phyloP scores from a whole-genome alignment of 23 tunicate species.

The Halocynthia aurantium region DNA sequence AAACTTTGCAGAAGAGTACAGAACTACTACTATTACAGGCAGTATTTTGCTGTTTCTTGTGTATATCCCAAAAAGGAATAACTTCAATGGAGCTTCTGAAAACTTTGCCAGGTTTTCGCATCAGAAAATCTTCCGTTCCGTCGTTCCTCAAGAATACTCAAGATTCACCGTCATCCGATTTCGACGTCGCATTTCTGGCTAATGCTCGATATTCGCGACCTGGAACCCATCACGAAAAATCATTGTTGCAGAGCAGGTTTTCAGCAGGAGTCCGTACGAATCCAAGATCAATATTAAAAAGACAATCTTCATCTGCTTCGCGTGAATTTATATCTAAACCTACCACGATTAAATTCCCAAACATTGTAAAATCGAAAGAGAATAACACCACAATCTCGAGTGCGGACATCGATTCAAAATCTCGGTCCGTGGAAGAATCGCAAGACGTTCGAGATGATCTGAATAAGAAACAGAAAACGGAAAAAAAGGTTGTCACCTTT shows the following conservation, averaged over 20 bases:
- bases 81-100: constrained; percentile 10
- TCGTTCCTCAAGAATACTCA: background rate
- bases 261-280: background rate
- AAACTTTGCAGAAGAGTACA: too few species aligned
- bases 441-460: background rate
- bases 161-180: background rate
- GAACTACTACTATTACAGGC: too few species aligned
- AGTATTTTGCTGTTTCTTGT: too few species aligned
- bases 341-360: too few species aligned
- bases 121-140: constrained; percentile 9
- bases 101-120: constrained; percentile 6
- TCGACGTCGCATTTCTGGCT: background rate
- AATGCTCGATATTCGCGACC: background rate
- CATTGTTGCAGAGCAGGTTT: background rate
- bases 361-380: too few species aligned
- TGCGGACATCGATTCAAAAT: background rate
- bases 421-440: background rate
- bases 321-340: too few species aligned
- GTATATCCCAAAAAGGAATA: too few species aligned
- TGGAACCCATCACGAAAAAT: background rate
- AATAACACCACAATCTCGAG: background rate
- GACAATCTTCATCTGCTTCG: background rate
- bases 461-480: background rate
- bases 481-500: constrained; percentile 11
- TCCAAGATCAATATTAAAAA: constrained; percentile 15